Evolutionary conservation across 2,113 vertebrate genomes (phyloP).

Genomic region (Ranitomeya imitator): DNA sequence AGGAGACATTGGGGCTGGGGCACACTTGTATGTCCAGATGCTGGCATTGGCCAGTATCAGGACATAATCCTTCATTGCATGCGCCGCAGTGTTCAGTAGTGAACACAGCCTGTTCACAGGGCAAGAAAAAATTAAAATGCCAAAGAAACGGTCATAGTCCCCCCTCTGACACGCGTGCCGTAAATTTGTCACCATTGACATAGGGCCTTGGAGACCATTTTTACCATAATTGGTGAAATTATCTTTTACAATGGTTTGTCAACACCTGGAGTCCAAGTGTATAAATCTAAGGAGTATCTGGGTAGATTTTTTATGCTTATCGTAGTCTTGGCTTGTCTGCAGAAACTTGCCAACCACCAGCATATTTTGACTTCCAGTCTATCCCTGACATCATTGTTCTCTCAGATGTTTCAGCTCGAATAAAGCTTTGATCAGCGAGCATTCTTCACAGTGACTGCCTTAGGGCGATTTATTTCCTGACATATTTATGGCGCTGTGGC

Average conservation of each 20-base stretch:
- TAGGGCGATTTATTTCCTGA: conserved; percentile 13
- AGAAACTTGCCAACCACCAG: background rate
- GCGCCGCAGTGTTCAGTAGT: too few relatives aligned
- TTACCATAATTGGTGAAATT: too few relatives aligned
- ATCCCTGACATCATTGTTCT: background rate
- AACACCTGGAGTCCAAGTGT: background rate
- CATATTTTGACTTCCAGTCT: background rate
- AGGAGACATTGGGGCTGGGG: too few relatives aligned
- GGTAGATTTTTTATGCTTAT: background rate
- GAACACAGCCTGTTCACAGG: too few relatives aligned
- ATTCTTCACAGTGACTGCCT: conserved; percentile 1
- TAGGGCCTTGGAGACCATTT: too few relatives aligned
- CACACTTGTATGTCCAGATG: too few relatives aligned
- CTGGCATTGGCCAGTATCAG: too few relatives aligned
- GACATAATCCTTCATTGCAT: too few relatives aligned
- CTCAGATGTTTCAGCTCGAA: background rate
- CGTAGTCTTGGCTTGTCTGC: background rate
- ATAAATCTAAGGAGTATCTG: background rate
- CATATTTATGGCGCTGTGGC: conserved; percentile 31
- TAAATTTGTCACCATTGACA: too few relatives aligned
- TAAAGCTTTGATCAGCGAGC: conserved; percentile 19
- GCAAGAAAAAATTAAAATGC: too few relatives aligned
- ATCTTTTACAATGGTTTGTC: background rate
- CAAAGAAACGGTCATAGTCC: too few relatives aligned
- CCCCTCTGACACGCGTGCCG: too few relatives aligned